Base-by-base conservation (phyloP, 1,140 invertebrate species). In the Drosophila sturtevanti region DNA sequence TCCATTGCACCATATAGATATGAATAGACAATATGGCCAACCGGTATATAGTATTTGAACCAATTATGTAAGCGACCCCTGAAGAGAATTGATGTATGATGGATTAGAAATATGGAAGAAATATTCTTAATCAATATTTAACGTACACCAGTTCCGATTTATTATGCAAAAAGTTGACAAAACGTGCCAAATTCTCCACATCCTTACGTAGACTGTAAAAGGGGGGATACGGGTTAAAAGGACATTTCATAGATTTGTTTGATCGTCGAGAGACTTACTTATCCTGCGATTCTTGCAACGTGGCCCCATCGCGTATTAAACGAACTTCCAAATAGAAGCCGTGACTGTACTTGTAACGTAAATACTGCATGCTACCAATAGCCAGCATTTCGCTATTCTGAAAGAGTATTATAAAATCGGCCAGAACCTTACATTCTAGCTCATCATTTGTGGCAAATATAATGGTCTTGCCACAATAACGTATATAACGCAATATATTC, bases 371-470 rank as follows among this genome's bases (percentile, higher is more conserved):
- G 34, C 80, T 90, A 12, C 96, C 96, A 90, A 94, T 95, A 79
- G 97, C 98, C 78, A 95, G 94, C 21, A 98, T 92, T 68, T 94
- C 93, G 2, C 97, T 97, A 37, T 95, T 93, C 52, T 97, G 94
- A 94, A 99, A 96, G 22, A 99, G 97, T 9, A 97, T 96, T 65
- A 99, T 97, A 68, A 97, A 93, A 91, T 99, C 98, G 1, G 97
- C 98, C 0, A 99, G 93, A 24, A 96, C 94, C 92, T 99, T 98
- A 22, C 98, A 98, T 93, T 99, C 98, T 91, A 99, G 97, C 96
- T 99, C 98, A 92, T 97, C 98, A 92, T 98, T 98, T 7, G 98
- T 99, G 2, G 97, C 97, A 12, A 99, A 94, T 6, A 99, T 93
- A 72, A 99, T 96, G 1, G 97, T 98, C 48, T 95, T 93, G 22